Evolutionary conservation across 2,797 vertebrate species (phyloP), one percentile per base, ranked within the genome.

Genomic region (Lerista edwardsae): DNA sequence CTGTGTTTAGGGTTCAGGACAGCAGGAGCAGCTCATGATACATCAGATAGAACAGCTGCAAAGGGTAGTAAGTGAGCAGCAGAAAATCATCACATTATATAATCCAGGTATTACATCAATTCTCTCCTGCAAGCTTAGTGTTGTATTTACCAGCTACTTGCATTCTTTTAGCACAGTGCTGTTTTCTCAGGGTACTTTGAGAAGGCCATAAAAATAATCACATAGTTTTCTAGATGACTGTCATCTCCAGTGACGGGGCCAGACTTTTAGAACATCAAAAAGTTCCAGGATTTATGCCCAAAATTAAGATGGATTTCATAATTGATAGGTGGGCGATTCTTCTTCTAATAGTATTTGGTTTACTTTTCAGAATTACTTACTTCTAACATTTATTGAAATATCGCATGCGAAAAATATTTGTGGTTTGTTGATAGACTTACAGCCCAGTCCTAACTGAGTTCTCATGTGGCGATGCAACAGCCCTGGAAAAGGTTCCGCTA

Each of bases 31-130:
- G 71, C 23, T 90, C 59, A 69, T 95, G 84, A 94, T 92, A 84
- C 91, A 92, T 88, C 94, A 95, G 17, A 81, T 96, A 75, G 94
- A 95, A 68, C 95, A 95, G 79, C 91, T 97, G 77, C 95, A 95
- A 84, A 91, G 79, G 78, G 90, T 96, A 47, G 93, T 96, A 67
- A 91, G 92, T 88, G 95, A 97, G 76, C 95, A 97, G 82, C 94
- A 94, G 77, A 91, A 93, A 88, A 89, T 95, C 62, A 92, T 95
- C 0, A 41, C 92, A 1, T 88, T 96, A 10, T 90, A 95, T 41
- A 94, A 89, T 59, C 61, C 94, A 95, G 96, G 96, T 97, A 90
- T 2, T 41, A 59, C 0, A 7, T 1, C 6, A 7, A 79, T 59
- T 76, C 64, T 67, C 36, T 84, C 69, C 27, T 84, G 36, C 44